These are phyloP conservation scores for Rhamnusium bicolor DNA, from an alignment of 2,888 invertebrate genomes.

Conservation along the genomic window DNA sequence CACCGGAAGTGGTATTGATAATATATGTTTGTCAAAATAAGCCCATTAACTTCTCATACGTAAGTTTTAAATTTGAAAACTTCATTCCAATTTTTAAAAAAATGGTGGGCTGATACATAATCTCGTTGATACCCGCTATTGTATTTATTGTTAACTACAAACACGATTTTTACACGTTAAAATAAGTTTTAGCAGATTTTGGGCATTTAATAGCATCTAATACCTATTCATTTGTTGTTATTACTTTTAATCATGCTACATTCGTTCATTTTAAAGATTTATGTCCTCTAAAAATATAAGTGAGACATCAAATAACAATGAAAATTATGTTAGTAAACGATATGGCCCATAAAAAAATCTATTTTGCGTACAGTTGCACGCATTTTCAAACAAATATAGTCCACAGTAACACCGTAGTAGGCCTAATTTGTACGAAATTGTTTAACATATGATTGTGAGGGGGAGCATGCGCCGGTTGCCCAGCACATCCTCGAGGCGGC, in stretches of 20 bases:
- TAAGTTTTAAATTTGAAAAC: too few species aligned
- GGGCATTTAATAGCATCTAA: background rate
- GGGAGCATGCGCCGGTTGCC: conserved; percentile 63
- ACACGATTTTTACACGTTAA: background rate
- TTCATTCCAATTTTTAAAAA: too few species aligned
- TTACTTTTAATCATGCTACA: background rate
- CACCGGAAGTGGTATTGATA: too few species aligned
- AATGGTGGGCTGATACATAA: too few species aligned
- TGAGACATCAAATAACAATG: background rate
- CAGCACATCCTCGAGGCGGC: conserved; percentile 54
- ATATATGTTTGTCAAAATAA: too few species aligned
- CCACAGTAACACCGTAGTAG: conserved; percentile 25
- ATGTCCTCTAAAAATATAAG: background rate
- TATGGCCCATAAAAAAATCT: background rate
- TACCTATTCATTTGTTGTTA: background rate
- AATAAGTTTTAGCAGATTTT: background rate
- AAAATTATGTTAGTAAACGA: background rate
- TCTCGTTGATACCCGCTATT: too few species aligned
- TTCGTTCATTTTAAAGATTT: background rate
- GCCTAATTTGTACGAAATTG: conserved; percentile 50
- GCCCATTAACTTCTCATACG: too few species aligned
- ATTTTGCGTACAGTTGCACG: background rate
- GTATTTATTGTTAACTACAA: too few species aligned
- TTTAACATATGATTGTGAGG: conserved; percentile 54
- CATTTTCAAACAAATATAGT: background rate